These are phyloP conservation scores for Erpobdella octoculata DNA, from an alignment of 2,888 invertebrate species.

Conservation along the genomic window DNA sequence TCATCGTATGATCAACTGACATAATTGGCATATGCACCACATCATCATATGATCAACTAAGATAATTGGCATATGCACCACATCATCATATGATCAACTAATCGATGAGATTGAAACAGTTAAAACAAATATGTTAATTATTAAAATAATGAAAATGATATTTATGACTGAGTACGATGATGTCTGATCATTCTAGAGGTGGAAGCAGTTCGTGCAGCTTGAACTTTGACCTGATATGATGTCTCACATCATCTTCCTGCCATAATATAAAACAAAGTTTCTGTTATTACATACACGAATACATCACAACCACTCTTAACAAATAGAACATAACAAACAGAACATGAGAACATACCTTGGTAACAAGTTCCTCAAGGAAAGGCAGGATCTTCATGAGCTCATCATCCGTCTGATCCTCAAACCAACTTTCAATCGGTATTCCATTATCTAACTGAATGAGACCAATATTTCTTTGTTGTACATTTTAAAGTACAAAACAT, in stretches of 20 bases:
- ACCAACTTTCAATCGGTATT: slow-evolving; percentile 95
- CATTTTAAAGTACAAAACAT: not conserved
- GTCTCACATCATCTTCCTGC: slow-evolving; percentile 83
- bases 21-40: too few relatives aligned
- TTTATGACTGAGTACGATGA: not conserved
- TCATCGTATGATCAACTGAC: too few relatives aligned
- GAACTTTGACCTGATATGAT: slow-evolving; percentile 80
- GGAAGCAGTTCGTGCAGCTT: slow-evolving; percentile 80
- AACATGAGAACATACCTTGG: slow-evolving; percentile 23
- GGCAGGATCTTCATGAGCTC: slow-evolving; percentile 84
- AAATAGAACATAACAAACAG: not conserved
- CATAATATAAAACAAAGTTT: slow-evolving; percentile 26
- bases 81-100: not conserved
- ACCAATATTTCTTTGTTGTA: too few relatives aligned
- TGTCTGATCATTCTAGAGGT: slow-evolving; percentile 52
- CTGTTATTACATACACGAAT: not conserved
- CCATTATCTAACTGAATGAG: slow-evolving; percentile 56
- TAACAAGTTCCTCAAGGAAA: slow-evolving; percentile 64
- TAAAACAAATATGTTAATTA: too few relatives aligned
- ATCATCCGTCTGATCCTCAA: slow-evolving; percentile 76
- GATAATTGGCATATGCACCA: too few relatives aligned
- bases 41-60: too few relatives aligned
- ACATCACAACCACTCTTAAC: not conserved
- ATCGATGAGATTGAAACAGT: not conserved
- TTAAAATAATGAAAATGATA: too few relatives aligned